Percentiles rank a stretch among this genome's conserved stretches.
phyloP scores from a whole-genome alignment of 2,113 vertebrate species.

The Gymnarchus niloticus region DNA sequence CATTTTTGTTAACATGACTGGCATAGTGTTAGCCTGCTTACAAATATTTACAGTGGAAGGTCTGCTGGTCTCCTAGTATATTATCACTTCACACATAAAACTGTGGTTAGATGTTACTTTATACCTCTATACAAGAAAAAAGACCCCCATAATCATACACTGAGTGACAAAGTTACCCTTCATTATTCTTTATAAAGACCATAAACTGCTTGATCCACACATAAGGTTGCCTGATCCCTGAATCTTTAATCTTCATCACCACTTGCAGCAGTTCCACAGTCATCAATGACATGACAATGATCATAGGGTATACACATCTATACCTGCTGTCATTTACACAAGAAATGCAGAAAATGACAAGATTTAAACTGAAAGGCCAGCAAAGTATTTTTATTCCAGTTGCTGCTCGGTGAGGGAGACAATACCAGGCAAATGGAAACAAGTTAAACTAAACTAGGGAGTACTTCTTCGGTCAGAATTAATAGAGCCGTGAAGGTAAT shows the following conservation, averaged over 20 bases:
- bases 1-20: not conserved
- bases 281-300: not conserved
- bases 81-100: not conserved
- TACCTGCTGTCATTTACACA: too few species aligned
- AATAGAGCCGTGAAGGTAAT: not conserved
- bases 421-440: not conserved
- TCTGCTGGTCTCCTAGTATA: not conserved
- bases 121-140: not conserved
- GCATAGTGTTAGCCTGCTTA: not conserved
- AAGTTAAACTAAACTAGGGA: not conserved
- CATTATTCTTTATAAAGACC: not conserved
- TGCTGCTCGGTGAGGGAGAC: not conserved
- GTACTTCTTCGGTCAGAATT: not conserved
- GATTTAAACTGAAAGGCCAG: not conserved
- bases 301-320: not conserved
- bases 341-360: not conserved
- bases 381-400: not conserved
- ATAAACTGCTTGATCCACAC: not conserved
- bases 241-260: conserved; percentile 14
- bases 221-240: not conserved
- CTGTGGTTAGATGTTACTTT: not conserved
- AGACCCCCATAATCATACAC: not conserved
- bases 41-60: too few species aligned
- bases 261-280: too few species aligned
- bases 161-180: not conserved